A percentile compares a stretch with the other conserved stretches of the same genome.
These are phyloP conservation scores for Glaucidium brasilianum DNA, from an alignment of 2,113 vertebrate species.

Conservation along the genomic window DNA sequence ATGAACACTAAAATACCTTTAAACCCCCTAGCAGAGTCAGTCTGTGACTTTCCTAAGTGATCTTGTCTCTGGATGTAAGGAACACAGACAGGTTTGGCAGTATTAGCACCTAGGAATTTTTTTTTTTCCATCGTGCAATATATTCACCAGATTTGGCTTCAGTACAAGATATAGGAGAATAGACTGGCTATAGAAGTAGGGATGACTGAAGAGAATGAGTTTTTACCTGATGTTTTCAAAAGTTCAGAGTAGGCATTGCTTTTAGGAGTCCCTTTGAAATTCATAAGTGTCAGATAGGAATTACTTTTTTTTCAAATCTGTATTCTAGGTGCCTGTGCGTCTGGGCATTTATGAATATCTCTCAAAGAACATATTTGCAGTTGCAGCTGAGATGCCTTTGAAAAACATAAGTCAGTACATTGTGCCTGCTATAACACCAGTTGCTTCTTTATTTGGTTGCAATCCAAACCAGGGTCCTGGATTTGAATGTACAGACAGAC, in stretches of 20 bases:
- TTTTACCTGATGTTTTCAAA: not conserved
- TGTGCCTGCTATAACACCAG: not conserved
- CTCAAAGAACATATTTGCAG: not conserved
- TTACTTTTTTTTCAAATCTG: not conserved
- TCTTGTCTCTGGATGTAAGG: not conserved
- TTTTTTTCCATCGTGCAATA: not conserved
- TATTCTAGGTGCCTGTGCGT: not conserved
- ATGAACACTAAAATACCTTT: not conserved
- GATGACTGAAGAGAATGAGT: not conserved
- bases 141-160: not conserved
- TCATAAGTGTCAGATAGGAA: not conserved
- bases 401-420: not conserved
- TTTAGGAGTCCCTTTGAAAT: not conserved
- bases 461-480: not conserved
- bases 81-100: not conserved
- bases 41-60: not conserved
- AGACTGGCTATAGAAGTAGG: not conserved
- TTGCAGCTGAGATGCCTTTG: not conserved
- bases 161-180: not conserved
- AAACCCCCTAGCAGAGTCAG: not conserved
- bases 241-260: not conserved
- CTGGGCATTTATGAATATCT: not conserved
- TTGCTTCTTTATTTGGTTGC: not conserved
- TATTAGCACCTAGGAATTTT: not conserved
- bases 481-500: not conserved